phyloP scores from a whole-genome alignment of 2,797 vertebrate species.

The Chelidonichthys spinosus region DNA sequence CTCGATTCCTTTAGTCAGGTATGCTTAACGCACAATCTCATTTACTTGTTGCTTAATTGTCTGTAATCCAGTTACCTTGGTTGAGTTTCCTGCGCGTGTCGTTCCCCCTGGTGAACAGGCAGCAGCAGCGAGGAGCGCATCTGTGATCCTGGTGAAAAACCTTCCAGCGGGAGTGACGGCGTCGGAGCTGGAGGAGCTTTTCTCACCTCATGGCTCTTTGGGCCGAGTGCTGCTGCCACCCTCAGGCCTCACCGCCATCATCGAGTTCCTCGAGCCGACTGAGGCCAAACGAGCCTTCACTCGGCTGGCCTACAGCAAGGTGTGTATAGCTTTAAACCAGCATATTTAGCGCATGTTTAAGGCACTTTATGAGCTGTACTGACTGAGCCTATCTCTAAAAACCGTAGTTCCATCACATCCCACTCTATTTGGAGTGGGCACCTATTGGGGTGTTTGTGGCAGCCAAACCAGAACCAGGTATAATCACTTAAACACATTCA shows the following conservation, averaged over 20 bases:
- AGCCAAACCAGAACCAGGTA: constrained; percentile 67
- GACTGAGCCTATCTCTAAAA: constrained; percentile 4
- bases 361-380: neutral
- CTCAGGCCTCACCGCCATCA: constrained; percentile 92
- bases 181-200: constrained; percentile 86
- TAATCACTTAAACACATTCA: neutral
- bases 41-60: neutral
- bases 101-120: constrained; percentile 77
- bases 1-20: constrained; percentile 98
- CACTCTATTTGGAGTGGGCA: constrained; percentile 96
- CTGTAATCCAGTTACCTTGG: neutral
- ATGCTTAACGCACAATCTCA: neutral
- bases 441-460: constrained; percentile 89
- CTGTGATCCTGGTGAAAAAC: constrained; percentile 95
- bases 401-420: constrained; percentile 91
- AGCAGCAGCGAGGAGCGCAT: constrained; percentile 88
- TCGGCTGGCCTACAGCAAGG: constrained; percentile 94
- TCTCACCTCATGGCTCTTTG: constrained; percentile 88
- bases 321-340: constrained; percentile 54
- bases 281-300: constrained; percentile 94
- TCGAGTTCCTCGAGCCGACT: constrained; percentile 93
- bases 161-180: constrained; percentile 86
- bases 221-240: constrained; percentile 93
- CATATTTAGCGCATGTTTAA: neutral
- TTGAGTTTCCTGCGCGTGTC: neutral